These are phyloP conservation scores for Chinchilla lanigera DNA, from an alignment of 2,113 vertebrate genomes.

Conservation along the genomic window DNA sequence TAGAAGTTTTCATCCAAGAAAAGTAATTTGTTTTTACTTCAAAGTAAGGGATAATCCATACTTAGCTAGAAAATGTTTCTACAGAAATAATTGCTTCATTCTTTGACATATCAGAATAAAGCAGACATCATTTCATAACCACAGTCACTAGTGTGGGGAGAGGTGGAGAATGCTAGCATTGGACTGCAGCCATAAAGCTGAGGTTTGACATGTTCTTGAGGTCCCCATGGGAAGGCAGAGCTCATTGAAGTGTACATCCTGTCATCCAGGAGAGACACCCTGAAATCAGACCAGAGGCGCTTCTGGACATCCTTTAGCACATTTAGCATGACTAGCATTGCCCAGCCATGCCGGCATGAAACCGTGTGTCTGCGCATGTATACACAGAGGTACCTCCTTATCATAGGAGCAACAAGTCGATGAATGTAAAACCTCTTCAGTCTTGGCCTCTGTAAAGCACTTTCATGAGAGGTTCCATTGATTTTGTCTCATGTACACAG, in stretches of 20 bases:
- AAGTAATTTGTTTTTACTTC: slow-evolving; percentile 31
- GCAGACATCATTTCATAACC: background rate
- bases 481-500: background rate
- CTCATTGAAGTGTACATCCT: background rate
- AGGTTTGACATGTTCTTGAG: background rate
- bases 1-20: background rate
- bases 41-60: background rate
- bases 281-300: background rate
- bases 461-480: background rate
- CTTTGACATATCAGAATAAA: slow-evolving; percentile 1
- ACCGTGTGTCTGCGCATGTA: too few species aligned
- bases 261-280: background rate
- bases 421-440: background rate
- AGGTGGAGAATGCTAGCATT: background rate
- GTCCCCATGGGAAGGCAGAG: background rate
- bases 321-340: background rate
- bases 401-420: background rate
- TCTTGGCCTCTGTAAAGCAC: background rate
- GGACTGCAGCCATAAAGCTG: background rate
- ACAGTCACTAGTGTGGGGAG: background rate
- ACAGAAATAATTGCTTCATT: background rate
- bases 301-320: background rate
- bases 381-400: background rate
- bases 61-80: background rate
- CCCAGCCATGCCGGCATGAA: background rate